Conservation (phyloP, 2,888 invertebrate genomes). For the Yponomeuta evonymella region DNA sequence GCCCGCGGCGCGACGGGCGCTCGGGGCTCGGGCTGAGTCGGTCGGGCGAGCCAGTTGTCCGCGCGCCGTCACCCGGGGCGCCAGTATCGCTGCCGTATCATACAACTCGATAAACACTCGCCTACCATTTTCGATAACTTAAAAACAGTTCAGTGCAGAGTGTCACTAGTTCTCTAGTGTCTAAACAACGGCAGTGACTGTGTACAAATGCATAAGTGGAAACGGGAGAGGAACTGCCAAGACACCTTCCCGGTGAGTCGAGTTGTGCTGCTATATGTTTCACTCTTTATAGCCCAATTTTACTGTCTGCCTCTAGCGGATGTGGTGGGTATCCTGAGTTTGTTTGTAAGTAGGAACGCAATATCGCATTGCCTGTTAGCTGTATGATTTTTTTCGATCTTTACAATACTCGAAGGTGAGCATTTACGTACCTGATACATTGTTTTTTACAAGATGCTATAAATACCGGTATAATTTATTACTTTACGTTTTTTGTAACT, state of each 20-base stretch:
- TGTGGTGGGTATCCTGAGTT: not conserved
- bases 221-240: constrained; percentile 60
- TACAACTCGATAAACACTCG: constrained; percentile 6
- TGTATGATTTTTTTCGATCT: not conserved
- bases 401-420: not conserved
- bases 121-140: not conserved
- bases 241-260: constrained; percentile 64
- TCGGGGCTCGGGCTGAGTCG: constrained; percentile 7
- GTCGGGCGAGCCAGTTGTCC: constrained; percentile 40
- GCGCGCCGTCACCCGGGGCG: constrained; percentile 49
- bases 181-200: not conserved
- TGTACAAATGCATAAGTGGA: constrained; percentile 49
- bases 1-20: constrained; percentile 36
- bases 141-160: not conserved
- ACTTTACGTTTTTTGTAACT: not conserved
- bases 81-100: constrained; percentile 34
- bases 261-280: not conserved
- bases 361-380: not conserved
- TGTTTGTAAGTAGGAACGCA: not conserved
- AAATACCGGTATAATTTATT: not conserved
- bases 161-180: constrained; percentile 1
- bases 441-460: not conserved
- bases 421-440: not conserved
- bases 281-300: constrained; percentile 9
- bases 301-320: not conserved